Base-by-base conservation (phyloP, 1,140 invertebrate genomes). In the Lordiphosa stackelbergi region DNA sequence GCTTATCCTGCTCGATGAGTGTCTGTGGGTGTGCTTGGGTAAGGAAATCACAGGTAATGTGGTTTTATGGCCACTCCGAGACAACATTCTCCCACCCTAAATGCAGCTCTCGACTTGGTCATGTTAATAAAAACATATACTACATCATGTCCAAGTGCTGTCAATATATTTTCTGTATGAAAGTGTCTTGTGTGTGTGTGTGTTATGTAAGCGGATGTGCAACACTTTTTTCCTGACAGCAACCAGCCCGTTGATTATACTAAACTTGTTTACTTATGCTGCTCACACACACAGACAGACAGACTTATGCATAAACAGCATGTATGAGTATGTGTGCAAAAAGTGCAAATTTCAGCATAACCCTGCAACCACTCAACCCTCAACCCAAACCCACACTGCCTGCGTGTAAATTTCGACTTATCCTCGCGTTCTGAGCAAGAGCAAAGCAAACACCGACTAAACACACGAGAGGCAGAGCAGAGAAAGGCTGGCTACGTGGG, bases 101-200 rank as follows among this genome's bases (percentile, higher is more conserved):
- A 69, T 73, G 73, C 73, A 78, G 75, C 65, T 51, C 51, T 12
- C 46, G 13, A 51, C 28, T 54, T 48, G 65, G 49, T 68, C 55
- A 64, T 58, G 77, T 77, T 81, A 81, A 81, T 83, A 81, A 81
- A 81, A 81, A 81, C 75, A 81, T 79, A 75, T 75, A 69, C 66
- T 53, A 65, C 53, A 53, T 72, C 48, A 65, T 69, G 65, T 59
- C 11, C 63, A 35, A 47, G 49, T 58, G 38, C 40, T 10, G 34
- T 35, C 28, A 13, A 22, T 41, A 28, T 43, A 40, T 40, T 12
- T n/a, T 42, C 16, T 45, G 16, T 40, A 5, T 31, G 9, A 45
- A 38, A 43, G 16, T 38, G 45, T 61, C 10, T 49, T 16, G 19
- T 61, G 35, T 53, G 13, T 38, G 47, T 69, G 54, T 58, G 57